Evolutionary conservation across 30 jellyfish, hydroid and myxozoan species (phyloP).

Genomic region (Hydractinia echinata): DNA sequence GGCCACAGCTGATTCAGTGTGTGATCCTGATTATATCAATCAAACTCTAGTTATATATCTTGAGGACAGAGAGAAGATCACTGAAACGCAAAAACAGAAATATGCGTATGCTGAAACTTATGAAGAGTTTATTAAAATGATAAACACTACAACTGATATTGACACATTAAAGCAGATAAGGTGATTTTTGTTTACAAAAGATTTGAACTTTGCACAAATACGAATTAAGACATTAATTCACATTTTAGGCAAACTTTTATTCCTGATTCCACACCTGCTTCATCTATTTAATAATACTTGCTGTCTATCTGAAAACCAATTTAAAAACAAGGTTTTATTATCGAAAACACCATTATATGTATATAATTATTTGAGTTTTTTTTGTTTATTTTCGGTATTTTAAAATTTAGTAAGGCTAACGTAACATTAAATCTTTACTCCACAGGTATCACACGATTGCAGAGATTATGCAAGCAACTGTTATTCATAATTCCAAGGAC

Average conservation of each 20-base stretch:
- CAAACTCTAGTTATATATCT: slow-evolving; percentile 80
- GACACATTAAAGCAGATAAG: slow-evolving; percentile 95
- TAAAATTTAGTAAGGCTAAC: not conserved
- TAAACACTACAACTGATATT: slow-evolving; percentile 61
- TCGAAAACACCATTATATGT: too few species aligned
- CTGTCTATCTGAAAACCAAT: too few species aligned
- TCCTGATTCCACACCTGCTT: too few species aligned
- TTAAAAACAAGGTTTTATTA: too few species aligned
- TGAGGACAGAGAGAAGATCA: slow-evolving; percentile 87
- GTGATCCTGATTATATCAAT: slow-evolving; percentile 94
- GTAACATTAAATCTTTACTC: not conserved
- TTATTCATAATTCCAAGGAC: slow-evolving; percentile 84
- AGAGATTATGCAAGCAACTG: slow-evolving; percentile 98
- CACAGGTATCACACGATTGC: slow-evolving; percentile 96
- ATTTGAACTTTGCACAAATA: not conserved
- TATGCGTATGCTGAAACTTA: slow-evolving; percentile 98
- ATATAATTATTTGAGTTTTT: too few species aligned
- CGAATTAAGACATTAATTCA: too few species aligned
- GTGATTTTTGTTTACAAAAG: slow-evolving; percentile 16
- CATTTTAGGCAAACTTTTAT: too few species aligned
- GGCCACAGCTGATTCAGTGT: slow-evolving; percentile 95
- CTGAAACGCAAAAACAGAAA: slow-evolving; percentile 80
- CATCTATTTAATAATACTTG: too few species aligned
- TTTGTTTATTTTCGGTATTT: not conserved
- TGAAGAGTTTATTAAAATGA: slow-evolving; percentile 90